Percentiles rank a stretch among this genome's conserved stretches.
Evolutionary conservation across 2,797 vertebrate species (phyloP).

Genomic region (Anomalospiza imberbis): DNA sequence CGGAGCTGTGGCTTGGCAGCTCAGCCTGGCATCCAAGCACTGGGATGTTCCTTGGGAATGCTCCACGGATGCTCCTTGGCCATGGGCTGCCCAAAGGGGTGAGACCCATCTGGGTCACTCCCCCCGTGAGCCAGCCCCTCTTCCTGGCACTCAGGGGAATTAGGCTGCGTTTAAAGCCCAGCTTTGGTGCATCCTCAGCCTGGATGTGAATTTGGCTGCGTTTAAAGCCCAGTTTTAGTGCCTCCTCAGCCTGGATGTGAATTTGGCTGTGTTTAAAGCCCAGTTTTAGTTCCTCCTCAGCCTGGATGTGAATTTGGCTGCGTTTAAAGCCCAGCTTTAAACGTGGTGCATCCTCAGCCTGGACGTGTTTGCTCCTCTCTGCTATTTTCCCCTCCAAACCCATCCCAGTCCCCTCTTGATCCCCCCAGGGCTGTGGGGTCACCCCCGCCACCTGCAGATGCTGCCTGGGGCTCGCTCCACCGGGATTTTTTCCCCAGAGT

Average conservation of each 20-base stretch:
- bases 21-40: rapidly evolving
- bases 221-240: too few species aligned
- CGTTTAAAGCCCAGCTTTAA: too few species aligned
- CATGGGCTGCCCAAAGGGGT: rapidly evolving
- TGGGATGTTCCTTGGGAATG: background rate
- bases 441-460: background rate
- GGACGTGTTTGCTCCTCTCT: background rate
- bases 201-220: too few species aligned
- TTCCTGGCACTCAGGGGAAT: background rate
- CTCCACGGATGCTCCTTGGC: background rate
- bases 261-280: too few species aligned
- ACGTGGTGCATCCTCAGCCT: too few species aligned
- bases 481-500: rapidly evolving
- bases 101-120: rapidly evolving
- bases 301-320: too few species aligned
- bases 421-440: rapidly evolving
- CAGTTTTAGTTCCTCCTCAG: too few species aligned
- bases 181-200: too few species aligned
- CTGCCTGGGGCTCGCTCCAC: rapidly evolving
- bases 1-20: background rate
- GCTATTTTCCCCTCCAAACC: background rate
- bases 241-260: too few species aligned
- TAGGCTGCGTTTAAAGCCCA: too few species aligned
- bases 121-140: background rate
- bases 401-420: rapidly evolving